These are phyloP conservation scores for Coracias cyanogaster DNA, from an alignment of 2,797 vertebrate species.

Conservation along the genomic window DNA sequence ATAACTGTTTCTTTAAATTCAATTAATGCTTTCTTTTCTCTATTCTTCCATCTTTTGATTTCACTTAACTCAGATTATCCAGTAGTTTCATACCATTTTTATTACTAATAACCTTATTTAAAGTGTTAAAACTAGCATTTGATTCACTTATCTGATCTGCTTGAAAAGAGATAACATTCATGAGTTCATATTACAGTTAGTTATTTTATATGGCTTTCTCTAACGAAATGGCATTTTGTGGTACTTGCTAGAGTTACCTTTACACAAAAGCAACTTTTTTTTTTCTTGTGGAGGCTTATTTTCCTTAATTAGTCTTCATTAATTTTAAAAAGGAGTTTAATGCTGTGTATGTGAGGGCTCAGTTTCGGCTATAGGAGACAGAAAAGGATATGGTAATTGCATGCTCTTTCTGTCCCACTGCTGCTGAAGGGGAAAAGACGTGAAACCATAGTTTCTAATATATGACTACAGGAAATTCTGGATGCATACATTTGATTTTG, in stretches of 20 bases:
- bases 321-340: slow-evolving; percentile 26
- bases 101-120: neutral
- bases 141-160: neutral
- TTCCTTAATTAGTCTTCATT: slow-evolving; percentile 33
- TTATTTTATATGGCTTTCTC: neutral
- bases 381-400: neutral
- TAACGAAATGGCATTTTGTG: neutral
- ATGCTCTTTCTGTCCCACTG: neutral
- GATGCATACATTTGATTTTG: neutral
- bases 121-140: neutral
- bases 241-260: neutral
- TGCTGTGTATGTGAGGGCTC: neutral
- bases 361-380: neutral
- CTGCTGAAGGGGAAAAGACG: neutral
- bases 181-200: neutral
- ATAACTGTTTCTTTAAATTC: neutral
- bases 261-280: neutral
- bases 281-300: neutral
- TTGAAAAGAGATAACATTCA: neutral
- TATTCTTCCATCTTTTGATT: neutral
- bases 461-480: neutral
- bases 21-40: neutral
- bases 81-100: neutral
- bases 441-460: neutral
- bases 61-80: neutral